A percentile compares a stretch with the other conserved stretches of the same genome.
Evolutionary conservation across 1,140 invertebrate genomes (phyloP).

Genomic region (Drosophila aff.): DNA sequence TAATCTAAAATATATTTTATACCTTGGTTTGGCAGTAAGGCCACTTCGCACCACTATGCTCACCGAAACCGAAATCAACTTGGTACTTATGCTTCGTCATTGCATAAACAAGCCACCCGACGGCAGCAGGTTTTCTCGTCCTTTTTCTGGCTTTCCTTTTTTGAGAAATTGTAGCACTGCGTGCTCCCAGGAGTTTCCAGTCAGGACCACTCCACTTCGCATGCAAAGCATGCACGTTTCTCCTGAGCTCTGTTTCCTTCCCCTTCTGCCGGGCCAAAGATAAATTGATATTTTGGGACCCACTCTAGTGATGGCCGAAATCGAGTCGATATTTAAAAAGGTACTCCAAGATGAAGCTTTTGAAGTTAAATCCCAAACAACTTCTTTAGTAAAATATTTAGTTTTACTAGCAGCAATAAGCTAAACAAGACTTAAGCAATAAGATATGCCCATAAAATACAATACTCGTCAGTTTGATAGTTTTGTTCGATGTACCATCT

Average conservation of each 20-base stretch:
- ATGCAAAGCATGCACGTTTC: constrained; percentile 72
- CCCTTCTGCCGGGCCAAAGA: constrained; percentile 49
- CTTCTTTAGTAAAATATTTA: too few relatives aligned
- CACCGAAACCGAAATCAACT: constrained; percentile 47
- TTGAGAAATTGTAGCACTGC: constrained; percentile 76
- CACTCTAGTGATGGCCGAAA: constrained; percentile 31
- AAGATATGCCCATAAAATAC: not conserved
- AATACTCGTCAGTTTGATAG: not conserved
- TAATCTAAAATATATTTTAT: not conserved
- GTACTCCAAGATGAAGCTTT: not conserved
- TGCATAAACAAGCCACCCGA: constrained; percentile 58
- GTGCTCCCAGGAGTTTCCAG: constrained; percentile 42
- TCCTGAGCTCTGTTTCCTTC: constrained; percentile 37
- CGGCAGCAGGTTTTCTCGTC: constrained; percentile 25
- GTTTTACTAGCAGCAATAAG: too few relatives aligned
- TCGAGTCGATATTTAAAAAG: constrained; percentile 1
- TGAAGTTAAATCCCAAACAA: not conserved
- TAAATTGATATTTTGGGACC: constrained; percentile 77
- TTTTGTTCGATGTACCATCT: not conserved
- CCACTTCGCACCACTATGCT: not conserved
- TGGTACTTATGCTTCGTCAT: constrained; percentile 80
- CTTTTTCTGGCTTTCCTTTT: constrained; percentile 18
- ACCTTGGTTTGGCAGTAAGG: not conserved
- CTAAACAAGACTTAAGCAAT: not conserved
- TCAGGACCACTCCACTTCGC: constrained; percentile 45